Percentiles rank a stretch among this genome's conserved stretches.
Evolutionary conservation across 2,888 invertebrate genomes (phyloP).

Genomic region (Eupithecia vulgata): DNA sequence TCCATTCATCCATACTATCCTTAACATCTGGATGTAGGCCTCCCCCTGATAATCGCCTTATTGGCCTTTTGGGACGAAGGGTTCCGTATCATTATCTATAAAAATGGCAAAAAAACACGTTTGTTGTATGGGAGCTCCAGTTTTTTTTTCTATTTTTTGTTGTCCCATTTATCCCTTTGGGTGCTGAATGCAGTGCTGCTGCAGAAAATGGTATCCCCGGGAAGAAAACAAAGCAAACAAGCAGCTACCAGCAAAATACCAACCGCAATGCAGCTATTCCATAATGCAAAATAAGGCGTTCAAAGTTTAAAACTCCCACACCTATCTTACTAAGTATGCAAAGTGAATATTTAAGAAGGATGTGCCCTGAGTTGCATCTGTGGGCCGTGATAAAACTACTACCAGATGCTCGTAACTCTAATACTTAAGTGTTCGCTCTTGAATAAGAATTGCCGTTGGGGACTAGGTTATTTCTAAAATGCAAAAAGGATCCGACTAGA

Average conservation of each 20-base stretch:
- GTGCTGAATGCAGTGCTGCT: no score
- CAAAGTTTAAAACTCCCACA: conserved; percentile 60
- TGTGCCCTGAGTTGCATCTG: conserved; percentile 61
- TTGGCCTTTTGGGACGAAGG: no score
- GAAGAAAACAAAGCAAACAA: no score
- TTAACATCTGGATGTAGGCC: no score
- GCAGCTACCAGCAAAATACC: not conserved
- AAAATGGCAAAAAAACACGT: no score
- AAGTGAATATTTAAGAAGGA: conserved; percentile 71
- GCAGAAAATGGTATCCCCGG: no score
- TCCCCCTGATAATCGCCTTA: no score
- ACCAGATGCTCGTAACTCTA: conserved; percentile 67
- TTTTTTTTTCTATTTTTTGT: no score
- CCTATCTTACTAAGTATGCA: conserved; percentile 66
- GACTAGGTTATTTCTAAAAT: conserved; percentile 27
- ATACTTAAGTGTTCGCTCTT: conserved; percentile 59
- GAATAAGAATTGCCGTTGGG: conserved; percentile 56
- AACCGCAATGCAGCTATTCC: conserved; percentile 51
- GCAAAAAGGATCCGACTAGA: not conserved
- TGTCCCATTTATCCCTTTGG: no score
- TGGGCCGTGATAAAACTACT: conserved; percentile 65
- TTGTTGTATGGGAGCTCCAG: no score
- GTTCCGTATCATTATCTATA: no score
- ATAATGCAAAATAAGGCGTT: conserved; percentile 58
- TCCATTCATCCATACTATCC: no score